phyloP scores from a whole-genome alignment of 2,888 invertebrate genomes.

The Dolichopus griseipennis region DNA sequence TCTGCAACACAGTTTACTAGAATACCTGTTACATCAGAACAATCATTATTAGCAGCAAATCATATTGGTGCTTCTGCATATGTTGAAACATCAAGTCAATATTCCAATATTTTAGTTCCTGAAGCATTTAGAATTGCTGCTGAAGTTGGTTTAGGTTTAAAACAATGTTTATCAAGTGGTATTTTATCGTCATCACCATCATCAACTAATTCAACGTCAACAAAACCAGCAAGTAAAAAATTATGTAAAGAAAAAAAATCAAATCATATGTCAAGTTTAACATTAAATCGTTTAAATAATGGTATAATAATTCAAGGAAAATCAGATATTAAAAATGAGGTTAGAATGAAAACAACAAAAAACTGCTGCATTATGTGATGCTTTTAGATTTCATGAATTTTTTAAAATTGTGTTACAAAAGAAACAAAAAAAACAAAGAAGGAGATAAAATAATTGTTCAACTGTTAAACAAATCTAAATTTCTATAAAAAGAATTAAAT shows the following conservation, averaged over 20 bases:
- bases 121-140: constrained; percentile 61
- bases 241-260: constrained; percentile 21
- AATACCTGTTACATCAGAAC: constrained; percentile 29
- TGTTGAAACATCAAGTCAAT: constrained; percentile 56
- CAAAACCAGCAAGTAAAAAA: constrained; percentile 20
- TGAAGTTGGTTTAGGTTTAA: constrained; percentile 50
- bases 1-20: constrained; percentile 17
- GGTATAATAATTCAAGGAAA: constrained; percentile 19
- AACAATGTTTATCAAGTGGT: constrained; percentile 5
- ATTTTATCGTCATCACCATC: background rate
- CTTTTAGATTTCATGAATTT: constrained; percentile 15
- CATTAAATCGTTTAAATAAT: constrained; percentile 19
- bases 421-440: too few species aligned
- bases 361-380: constrained; percentile 23
- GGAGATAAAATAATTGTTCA: too few species aligned
- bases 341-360: constrained; percentile 20
- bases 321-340: constrained; percentile 21
- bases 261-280: constrained; percentile 20
- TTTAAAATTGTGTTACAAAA: too few species aligned
- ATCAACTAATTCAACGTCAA: constrained; percentile 1
- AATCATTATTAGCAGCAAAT: constrained; percentile 55
- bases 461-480: too few species aligned
- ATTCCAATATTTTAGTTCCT: constrained; percentile 52
- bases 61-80: constrained; percentile 57
- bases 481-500: too few species aligned